Evolutionary conservation across 2,888 invertebrate species (phyloP).

Genomic region (Brenthis hecate): DNA sequence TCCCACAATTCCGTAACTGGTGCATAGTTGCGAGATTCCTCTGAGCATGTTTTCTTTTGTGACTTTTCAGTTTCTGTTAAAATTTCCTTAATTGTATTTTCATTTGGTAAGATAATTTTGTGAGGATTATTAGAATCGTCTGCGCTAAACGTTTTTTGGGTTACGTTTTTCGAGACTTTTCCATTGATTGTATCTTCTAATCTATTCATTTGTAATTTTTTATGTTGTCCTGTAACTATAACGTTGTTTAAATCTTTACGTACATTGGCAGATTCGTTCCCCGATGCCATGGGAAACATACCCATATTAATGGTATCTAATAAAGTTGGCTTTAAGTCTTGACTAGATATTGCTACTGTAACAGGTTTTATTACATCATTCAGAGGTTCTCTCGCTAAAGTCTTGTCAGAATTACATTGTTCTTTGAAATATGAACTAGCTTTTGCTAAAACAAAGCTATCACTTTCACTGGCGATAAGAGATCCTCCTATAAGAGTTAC

Average conservation of each 20-base stretch:
- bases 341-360: conserved; percentile 3
- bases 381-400: conserved; percentile 44
- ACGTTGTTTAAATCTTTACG: conserved; percentile 30
- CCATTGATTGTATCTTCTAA: conserved; percentile 39
- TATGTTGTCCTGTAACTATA: conserved; percentile 35
- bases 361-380: conserved; percentile 14
- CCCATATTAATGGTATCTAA: conserved; percentile 51
- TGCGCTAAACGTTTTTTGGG: conserved; percentile 48
- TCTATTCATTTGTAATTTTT: conserved; percentile 35
- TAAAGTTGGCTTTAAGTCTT: conserved; percentile 38
- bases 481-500: conserved; percentile 44
- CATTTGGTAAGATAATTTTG: conserved; percentile 53
- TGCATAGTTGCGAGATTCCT: conserved; percentile 48
- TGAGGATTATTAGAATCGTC: conserved; percentile 40
- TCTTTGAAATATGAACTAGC: conserved; percentile 52
- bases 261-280: conserved; percentile 4
- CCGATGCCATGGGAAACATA: conserved; percentile 43
- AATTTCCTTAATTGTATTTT: conserved; percentile 50
- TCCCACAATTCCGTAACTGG: conserved; percentile 58
- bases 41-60: conserved; percentile 45
- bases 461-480: conserved; percentile 43
- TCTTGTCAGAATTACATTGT: conserved; percentile 43
- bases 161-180: conserved; percentile 43
- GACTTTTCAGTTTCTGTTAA: conserved; percentile 46
- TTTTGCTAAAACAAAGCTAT: conserved; percentile 44